Conservation (phyloP, 2,888 invertebrate species). For the Pogonocherus hispidulus region DNA sequence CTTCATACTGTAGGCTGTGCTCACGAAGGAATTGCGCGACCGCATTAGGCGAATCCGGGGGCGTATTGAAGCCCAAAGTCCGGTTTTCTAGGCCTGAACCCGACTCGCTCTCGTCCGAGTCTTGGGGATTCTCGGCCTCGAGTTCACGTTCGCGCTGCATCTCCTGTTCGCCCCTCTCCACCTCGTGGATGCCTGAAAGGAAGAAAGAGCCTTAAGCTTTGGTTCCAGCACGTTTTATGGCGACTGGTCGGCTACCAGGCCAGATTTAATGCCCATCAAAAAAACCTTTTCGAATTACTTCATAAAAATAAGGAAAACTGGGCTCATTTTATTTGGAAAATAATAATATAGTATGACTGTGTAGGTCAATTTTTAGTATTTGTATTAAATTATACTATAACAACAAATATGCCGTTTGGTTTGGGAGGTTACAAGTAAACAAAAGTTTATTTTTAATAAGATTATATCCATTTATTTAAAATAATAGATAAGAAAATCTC, state of each 20-base stretch:
- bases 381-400: no score
- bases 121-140: slow-evolving; percentile 73
- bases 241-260: no score
- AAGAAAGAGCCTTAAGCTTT: no score
- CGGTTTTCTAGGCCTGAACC: slow-evolving; percentile 73
- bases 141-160: slow-evolving; percentile 74
- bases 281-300: no score
- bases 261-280: no score
- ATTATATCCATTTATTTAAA: background rate
- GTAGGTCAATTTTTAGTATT: no score
- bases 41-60: slow-evolving; percentile 93
- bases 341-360: no score
- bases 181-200: slow-evolving; percentile 83
- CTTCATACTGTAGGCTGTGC: slow-evolving; percentile 80
- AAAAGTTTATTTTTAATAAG: background rate
- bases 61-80: slow-evolving; percentile 82
- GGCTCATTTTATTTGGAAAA: no score
- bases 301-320: no score
- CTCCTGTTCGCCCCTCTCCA: slow-evolving; percentile 86
- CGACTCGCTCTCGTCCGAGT: slow-evolving; percentile 77
- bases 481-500: background rate
- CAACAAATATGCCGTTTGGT: no score
- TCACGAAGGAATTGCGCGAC: slow-evolving; percentile 78
- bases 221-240: no score
- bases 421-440: background rate